phyloP scores from a whole-genome alignment of 2,113 vertebrate genomes.

The Pedetes capensis region DNA sequence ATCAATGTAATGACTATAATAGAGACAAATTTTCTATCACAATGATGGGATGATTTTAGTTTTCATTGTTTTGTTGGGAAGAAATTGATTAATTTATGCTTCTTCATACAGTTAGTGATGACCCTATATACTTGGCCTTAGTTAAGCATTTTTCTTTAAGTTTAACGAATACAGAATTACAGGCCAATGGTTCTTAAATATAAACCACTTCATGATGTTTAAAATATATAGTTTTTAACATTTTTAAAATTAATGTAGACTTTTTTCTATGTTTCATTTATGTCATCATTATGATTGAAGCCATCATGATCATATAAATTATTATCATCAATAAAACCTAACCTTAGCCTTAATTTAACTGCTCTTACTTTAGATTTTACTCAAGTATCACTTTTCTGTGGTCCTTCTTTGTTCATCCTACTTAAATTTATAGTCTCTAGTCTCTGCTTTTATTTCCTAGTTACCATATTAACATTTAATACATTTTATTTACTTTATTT shows the following conservation, averaged over 20 bases:
- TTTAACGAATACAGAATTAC: slow-evolving; percentile 31
- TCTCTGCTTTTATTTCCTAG: background rate
- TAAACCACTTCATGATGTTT: background rate
- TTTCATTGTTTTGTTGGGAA: background rate
- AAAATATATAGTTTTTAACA: background rate
- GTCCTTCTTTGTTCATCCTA: background rate
- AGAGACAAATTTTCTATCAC: background rate
- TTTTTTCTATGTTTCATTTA: background rate
- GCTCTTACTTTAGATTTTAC: background rate
- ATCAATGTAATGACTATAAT: background rate
- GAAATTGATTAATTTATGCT: background rate
- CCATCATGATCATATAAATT: background rate
- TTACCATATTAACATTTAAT: background rate
- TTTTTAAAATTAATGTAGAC: background rate
- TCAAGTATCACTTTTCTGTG: background rate
- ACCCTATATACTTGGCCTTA: background rate
- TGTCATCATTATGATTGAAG: background rate
- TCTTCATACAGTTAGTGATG: background rate
- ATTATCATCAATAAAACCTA: background rate
- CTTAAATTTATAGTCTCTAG: slow-evolving; percentile 1
- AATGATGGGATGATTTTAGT: background rate
- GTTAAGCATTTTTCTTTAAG: background rate
- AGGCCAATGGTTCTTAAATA: background rate
- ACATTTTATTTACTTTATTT: background rate
- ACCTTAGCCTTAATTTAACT: background rate